phyloP scores from a whole-genome alignment of 2,797 vertebrate species.

The Botia almorhae region DNA sequence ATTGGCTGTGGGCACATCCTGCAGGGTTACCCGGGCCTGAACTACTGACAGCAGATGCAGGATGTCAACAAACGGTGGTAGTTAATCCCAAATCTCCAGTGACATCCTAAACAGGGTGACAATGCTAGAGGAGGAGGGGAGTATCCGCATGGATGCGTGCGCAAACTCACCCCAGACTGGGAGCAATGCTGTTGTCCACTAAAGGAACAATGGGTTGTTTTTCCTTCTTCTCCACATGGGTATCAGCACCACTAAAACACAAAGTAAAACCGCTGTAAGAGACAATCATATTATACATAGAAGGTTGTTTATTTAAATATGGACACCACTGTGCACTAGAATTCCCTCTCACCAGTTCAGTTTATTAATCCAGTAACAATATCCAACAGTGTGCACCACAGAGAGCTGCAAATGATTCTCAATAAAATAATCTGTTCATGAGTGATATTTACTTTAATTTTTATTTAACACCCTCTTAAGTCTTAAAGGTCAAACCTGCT shows the following conservation, averaged over 20 bases:
- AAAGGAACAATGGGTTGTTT: slow-evolving; percentile 74
- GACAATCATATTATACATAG: background rate
- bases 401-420: no score
- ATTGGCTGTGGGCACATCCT: slow-evolving; percentile 10
- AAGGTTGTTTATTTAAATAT: no score
- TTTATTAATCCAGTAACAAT: no score
- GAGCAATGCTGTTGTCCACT: slow-evolving; percentile 86
- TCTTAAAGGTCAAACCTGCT: no score
- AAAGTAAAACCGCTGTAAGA: background rate
- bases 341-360: background rate
- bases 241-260: slow-evolving; percentile 58
- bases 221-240: slow-evolving; percentile 73
- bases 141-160: no score
- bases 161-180: slow-evolving; percentile 80
- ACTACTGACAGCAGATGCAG: slow-evolving; percentile 41
- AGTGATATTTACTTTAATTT: no score
- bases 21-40: slow-evolving; percentile 17
- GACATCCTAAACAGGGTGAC: slow-evolving; percentile 22
- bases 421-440: no score
- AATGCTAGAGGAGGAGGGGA: background rate
- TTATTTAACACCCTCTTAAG: no score
- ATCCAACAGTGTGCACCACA: no score
- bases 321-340: background rate
- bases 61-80: slow-evolving; percentile 3
- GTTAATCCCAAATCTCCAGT: slow-evolving; percentile 15